phyloP scores from a whole-genome alignment of 2,113 vertebrate species.

The Neolamprologus fasciatus region DNA sequence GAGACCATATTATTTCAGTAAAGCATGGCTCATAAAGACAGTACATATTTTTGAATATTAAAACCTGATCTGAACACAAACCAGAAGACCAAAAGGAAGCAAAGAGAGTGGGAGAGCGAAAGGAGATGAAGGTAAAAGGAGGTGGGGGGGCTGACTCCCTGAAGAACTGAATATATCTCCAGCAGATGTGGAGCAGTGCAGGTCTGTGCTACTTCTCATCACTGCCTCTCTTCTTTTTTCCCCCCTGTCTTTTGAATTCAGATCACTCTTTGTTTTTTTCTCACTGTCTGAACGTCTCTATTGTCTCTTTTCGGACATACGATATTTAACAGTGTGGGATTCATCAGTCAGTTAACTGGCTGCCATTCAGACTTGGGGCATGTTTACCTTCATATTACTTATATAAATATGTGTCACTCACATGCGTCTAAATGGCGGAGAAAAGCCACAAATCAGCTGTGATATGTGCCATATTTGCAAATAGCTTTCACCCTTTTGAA shows the following conservation, averaged over 20 bases:
- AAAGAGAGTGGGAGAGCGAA: neutral
- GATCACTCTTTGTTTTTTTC: neutral
- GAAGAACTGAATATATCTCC: conserved; percentile 49
- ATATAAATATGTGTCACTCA: neutral
- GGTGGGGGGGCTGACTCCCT: conserved; percentile 33
- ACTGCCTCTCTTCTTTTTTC: neutral
- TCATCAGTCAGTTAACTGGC: neutral
- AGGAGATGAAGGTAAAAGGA: conserved; percentile 40
- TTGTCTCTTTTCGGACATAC: neutral
- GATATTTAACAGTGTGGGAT: neutral
- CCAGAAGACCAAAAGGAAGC: conserved; percentile 42
- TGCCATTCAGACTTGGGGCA: neutral
- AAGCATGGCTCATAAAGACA: conserved; percentile 53
- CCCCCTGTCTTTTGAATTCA: neutral
- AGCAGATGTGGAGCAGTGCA: conserved; percentile 56
- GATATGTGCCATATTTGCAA: neutral
- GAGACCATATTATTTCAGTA: conserved; percentile 41
- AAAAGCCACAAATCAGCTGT: neutral
- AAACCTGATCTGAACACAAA: conserved; percentile 59
- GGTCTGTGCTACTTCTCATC: conserved; percentile 37
- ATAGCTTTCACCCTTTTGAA: neutral
- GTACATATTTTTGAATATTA: conserved; percentile 54
- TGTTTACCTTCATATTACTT: neutral
- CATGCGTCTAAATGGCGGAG: neutral
- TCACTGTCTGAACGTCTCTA: neutral